Percentiles rank a stretch among this genome's conserved stretches.
phyloP scores from a whole-genome alignment of 2,797 vertebrate genomes.

The Coreius guichenoti region DNA sequence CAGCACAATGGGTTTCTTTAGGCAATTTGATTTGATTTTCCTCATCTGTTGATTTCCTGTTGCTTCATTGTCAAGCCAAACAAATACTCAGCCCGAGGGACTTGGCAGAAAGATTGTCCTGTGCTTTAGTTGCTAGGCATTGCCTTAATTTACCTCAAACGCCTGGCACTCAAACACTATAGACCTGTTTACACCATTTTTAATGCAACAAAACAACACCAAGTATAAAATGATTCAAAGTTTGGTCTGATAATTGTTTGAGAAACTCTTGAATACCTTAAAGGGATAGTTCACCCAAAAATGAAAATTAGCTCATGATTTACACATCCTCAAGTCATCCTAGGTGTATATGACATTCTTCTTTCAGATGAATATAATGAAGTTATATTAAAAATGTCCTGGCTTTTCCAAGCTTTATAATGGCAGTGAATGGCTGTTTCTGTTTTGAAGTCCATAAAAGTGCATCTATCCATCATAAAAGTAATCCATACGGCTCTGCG shows the following conservation, averaged over 20 bases:
- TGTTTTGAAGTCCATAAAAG: too few species aligned
- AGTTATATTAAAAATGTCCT: too few species aligned
- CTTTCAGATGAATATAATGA: too few species aligned
- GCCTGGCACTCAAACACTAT: background rate
- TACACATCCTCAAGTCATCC: too few species aligned
- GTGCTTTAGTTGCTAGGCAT: constrained; percentile 34
- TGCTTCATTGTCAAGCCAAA: constrained; percentile 53
- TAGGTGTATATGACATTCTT: too few species aligned
- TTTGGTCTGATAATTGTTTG: background rate
- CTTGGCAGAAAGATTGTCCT: constrained; percentile 44
- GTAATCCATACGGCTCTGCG: accelerated
- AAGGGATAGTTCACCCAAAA: too few species aligned
- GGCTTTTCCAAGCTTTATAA: too few species aligned
- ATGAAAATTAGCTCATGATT: too few species aligned
- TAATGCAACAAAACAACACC: background rate
- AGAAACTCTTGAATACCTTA: background rate
- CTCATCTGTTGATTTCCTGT: constrained; percentile 39
- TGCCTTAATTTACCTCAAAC: constrained; percentile 38
- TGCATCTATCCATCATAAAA: too few species aligned
- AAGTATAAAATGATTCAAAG: background rate
- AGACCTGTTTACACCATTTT: background rate
- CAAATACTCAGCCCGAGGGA: constrained; percentile 49
- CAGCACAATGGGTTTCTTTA: constrained; percentile 23
- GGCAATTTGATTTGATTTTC: constrained; percentile 21
- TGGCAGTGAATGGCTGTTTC: too few species aligned